Base-by-base conservation (phyloP, 2,888 invertebrate species). In the Acrobasis suavella region DNA sequence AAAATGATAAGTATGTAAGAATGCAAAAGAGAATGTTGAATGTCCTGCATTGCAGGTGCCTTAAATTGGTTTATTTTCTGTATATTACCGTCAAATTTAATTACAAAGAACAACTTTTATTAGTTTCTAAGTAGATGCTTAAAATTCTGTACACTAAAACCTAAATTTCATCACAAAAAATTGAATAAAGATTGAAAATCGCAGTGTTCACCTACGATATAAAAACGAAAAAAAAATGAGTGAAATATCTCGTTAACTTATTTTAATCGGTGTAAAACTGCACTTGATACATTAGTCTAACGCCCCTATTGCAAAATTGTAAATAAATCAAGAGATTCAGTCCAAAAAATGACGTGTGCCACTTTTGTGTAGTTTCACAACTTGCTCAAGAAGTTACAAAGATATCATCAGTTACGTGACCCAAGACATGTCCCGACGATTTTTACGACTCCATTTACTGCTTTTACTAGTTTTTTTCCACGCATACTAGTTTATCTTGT, bases 21-120 rank as follows among this genome's bases (percentile, higher is more conserved):
- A 17, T 7, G 39, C 42, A 56, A 49, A 58, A 46, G 32, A 50
- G 37, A 59, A 50, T 32, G 32, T 58, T 0, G 22, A n/a, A 38
- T 71, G 64, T 79, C 70, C 83, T 85, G 85, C 85, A 86, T 79
- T 85, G 86, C 85, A 78, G 85, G 79, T 75, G 73, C 75, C 64
- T 65, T 55, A 69, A 68, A 65, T 37, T 58, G 62, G 32, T 68
- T 70, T 67, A 67, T 66, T 58, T 52, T 42, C 8, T 32, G 63
- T 62, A 54, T 60, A 59, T 54, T 38, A 42, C 49, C 17, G 58
- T 51, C 49, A 9, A 59, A 58, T 51, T 60, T 9, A 7, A 46
- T 14, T 17, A 58, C n/a, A 55, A 22, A 17, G 17, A 32, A 2
- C 51, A 32, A 49, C 22, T 46, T 16, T 9, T 17, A n/a, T n/a